Conservation (phyloP, 2,113 vertebrate species). For the Nesoenas mayeri region DNA sequence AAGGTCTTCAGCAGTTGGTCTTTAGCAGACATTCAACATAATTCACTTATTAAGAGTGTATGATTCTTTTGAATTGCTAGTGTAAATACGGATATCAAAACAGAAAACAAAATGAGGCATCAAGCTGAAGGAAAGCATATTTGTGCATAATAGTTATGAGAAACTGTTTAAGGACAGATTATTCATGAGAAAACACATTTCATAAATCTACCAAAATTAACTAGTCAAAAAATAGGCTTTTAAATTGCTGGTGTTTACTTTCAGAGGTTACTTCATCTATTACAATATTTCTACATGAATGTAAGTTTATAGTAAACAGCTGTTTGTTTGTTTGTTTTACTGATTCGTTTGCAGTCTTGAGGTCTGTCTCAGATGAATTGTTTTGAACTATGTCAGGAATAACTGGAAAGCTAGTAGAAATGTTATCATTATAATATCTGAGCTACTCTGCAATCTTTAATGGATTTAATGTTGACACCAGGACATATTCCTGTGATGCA, state of each 20-base stretch:
- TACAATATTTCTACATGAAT: not conserved
- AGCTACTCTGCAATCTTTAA: slow-evolving; percentile 3
- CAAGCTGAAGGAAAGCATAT: not conserved
- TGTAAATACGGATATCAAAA: not conserved
- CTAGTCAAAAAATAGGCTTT: not conserved
- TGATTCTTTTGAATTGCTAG: not conserved
- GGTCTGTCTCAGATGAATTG: not conserved
- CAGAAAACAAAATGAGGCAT: not conserved
- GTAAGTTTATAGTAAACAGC: not conserved
- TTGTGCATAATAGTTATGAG: not conserved
- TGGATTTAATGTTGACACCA: slow-evolving; percentile 20
- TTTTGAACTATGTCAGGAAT: not conserved
- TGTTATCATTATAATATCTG: not conserved
- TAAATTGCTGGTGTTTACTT: not conserved
- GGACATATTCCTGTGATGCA: slow-evolving; percentile 12
- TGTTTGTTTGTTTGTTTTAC: not conserved
- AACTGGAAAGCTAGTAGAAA: not conserved
- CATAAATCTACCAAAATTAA: not conserved
- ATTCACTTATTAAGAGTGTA: not conserved
- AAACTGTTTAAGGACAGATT: not conserved
- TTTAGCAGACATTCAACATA: not conserved
- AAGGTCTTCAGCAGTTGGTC: not conserved
- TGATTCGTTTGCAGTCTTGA: not conserved
- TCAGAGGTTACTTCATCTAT: not conserved
- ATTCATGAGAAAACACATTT: not conserved